Evolutionary conservation across 2,888 invertebrate species (phyloP).

Genomic region (Sarcophaga variegata): DNA sequence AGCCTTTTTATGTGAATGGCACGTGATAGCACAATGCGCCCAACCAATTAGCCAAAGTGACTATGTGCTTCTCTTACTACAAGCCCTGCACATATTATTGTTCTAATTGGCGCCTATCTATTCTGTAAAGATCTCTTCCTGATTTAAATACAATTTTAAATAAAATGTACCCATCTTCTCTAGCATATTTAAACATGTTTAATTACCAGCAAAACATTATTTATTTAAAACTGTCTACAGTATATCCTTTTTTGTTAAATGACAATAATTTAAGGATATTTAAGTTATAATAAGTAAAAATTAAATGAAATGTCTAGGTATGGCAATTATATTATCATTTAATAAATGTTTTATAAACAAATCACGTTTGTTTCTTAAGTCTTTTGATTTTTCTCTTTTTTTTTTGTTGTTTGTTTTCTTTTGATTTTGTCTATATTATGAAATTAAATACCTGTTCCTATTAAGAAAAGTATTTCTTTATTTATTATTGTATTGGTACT

Average conservation of each 20-base stretch:
- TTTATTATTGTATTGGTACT: constrained; percentile 30
- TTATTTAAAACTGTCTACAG: constrained; percentile 5
- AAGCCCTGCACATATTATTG: too few species aligned
- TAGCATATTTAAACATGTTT: too few species aligned
- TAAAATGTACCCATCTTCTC: too few species aligned
- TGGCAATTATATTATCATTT: neutral
- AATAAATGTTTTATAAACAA: constrained; percentile 46
- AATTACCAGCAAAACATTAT: neutral
- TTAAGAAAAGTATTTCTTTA: constrained; percentile 43
- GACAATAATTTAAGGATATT: constrained; percentile 41
- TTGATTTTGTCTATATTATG: constrained; percentile 29
- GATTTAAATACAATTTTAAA: too few species aligned
- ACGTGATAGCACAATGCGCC: too few species aligned
- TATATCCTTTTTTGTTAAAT: constrained; percentile 21
- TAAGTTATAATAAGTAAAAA: constrained; percentile 19
- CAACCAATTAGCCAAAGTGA: too few species aligned
- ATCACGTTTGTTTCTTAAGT: constrained; percentile 58
- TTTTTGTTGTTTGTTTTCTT: neutral
- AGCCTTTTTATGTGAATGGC: too few species aligned
- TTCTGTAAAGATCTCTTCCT: too few species aligned
- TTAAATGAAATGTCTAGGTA: constrained; percentile 15
- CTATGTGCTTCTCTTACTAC: too few species aligned
- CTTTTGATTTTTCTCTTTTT: constrained; percentile 29
- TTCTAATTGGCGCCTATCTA: too few species aligned
- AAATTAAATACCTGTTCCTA: constrained; percentile 35